Conservation (phyloP, 2,797 vertebrate species). For the Tinamus major region DNA sequence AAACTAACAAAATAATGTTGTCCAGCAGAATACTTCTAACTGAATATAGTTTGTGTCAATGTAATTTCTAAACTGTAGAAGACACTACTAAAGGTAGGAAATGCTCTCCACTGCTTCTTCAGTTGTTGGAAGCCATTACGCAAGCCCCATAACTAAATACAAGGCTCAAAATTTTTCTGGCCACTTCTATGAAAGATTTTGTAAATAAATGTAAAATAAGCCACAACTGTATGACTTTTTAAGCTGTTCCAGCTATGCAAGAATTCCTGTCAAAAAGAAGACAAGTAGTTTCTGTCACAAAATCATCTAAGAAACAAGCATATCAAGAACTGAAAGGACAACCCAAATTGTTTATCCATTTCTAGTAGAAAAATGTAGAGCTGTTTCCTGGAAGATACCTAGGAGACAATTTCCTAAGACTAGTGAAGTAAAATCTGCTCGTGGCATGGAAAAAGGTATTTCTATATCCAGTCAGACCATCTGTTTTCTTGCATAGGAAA, state of each 20-base stretch:
- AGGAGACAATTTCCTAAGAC: neutral
- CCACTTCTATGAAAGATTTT: neutral
- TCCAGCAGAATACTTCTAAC: neutral
- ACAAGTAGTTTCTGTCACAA: neutral
- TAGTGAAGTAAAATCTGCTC: neutral
- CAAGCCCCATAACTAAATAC: neutral
- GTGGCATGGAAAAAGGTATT: neutral
- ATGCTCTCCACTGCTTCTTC: neutral
- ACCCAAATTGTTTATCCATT: neutral
- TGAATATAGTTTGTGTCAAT: neutral
- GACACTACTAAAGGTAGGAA: neutral
- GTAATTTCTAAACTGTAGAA: neutral
- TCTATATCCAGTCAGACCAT: neutral
- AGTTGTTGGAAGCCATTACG: neutral
- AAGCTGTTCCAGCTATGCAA: neutral
- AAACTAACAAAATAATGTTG: neutral
- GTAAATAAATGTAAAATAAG: neutral
- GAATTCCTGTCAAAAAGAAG: neutral
- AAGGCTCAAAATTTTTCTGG: neutral
- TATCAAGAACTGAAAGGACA: neutral
- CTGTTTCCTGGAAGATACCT: neutral
- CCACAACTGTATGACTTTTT: neutral
- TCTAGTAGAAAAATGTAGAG: neutral
- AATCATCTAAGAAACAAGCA: neutral
- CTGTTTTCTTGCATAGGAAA: fast-evolving